Base-by-base conservation (phyloP, 92 coral and sea anemone species). In the Epizoanthus scotinus region DNA sequence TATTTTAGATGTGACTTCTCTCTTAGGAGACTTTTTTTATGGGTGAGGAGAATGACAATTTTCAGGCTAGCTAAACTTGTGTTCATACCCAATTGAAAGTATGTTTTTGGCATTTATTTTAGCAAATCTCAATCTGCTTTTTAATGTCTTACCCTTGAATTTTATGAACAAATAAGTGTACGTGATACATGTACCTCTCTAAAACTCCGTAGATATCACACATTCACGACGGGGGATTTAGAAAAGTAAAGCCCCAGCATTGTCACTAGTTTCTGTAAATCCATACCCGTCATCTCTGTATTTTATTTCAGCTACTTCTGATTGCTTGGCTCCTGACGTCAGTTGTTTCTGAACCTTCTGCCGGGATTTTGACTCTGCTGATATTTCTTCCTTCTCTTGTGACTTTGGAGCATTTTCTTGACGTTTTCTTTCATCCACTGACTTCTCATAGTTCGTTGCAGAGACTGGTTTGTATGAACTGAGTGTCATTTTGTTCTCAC, bases 211-310 rank as follows among this genome's bases (percentile, higher is more conserved):
- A 44, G 52, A 44, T 44, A 15, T 7, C 9, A 8, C 50, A 6
- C 12, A 44, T 44, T 44, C 50, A 10, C 1, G 50, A 44, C 6
- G 10, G 50, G 0, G 28, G 17, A 61, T 29, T 83, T 77, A 95
- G 77, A 95, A 95, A 22, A 95, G 90, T 67, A 95, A 58, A 29
- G 99, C 98, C 29, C 97, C 97, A 83, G 96, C 83, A 34, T 84
- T 83, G 68, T 90, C 90, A 78, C 92, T 87, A 22, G 98, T 87
- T 52, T 82, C 89, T 26, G 91, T 96, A 38, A 96, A 96, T 8
- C 88, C 94, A 49, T 89, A 88, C 6, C 94, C 94, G 6, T 93
- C 95, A 54, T 93, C 98, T n/a, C 90, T 79, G 73, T 96, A 93
- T 20, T 87, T 91, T 7, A 94, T 84, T 27, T 87, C 88, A 14